Conservation (phyloP, 2,888 invertebrate genomes). For the Dione juno region DNA sequence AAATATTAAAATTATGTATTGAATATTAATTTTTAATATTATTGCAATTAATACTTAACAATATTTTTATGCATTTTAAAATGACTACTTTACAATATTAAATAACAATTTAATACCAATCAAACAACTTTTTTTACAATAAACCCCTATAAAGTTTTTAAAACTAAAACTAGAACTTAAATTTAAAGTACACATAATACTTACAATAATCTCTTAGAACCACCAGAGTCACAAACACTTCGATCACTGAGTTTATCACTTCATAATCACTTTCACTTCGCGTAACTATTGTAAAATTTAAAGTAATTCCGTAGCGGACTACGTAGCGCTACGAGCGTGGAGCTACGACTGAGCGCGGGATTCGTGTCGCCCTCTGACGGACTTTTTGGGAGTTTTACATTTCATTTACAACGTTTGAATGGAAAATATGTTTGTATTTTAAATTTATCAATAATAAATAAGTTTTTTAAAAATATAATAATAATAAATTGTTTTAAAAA, state of each 20-base stretch:
- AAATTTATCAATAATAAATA: not conserved
- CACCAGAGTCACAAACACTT: not conserved
- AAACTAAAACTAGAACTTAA: not conserved
- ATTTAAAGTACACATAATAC: constrained; percentile 8
- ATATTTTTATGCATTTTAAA: too few species aligned
- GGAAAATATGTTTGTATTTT: not conserved
- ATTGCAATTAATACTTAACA: too few species aligned
- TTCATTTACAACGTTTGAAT: constrained; percentile 26
- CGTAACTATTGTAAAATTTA: constrained; percentile 28
- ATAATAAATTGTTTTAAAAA: too few species aligned
- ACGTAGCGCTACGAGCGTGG: constrained; percentile 53
- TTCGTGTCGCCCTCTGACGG: constrained; percentile 51
- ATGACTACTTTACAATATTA: too few species aligned
- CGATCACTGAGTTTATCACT: constrained; percentile 22
- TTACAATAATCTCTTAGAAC: not conserved
- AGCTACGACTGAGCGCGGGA: constrained; percentile 56
- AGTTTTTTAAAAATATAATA: too few species aligned
- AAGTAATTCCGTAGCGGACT: constrained; percentile 42
- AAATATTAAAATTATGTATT: too few species aligned
- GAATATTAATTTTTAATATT: too few species aligned
- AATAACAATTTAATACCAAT: not conserved
- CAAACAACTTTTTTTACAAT: not conserved
- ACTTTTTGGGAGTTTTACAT: constrained; percentile 16
- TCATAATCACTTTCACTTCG: constrained; percentile 37
- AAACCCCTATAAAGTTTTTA: not conserved